Conservation (phyloP, 1,140 invertebrate species). For the Ceratina australensis region DNA sequence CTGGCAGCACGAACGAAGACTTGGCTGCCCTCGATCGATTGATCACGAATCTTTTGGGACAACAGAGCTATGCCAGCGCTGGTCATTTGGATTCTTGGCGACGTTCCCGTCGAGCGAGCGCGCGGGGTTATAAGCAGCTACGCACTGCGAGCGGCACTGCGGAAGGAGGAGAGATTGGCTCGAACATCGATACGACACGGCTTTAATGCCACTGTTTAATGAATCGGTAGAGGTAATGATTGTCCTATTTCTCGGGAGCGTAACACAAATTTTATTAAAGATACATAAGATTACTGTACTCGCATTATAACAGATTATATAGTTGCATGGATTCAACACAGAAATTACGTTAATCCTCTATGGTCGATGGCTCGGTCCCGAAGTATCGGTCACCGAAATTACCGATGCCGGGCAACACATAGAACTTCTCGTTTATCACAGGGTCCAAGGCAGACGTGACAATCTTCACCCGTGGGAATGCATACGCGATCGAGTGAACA, state of each 20-base stretch:
- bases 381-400: constrained; percentile 99
- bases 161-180: constrained; percentile 44
- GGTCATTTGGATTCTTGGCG: constrained; percentile 70
- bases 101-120: constrained; percentile 69
- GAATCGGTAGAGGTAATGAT: background rate
- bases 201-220: constrained; percentile 51
- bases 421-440: constrained; percentile 98
- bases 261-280: constrained; percentile 57
- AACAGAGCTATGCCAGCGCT: constrained; percentile 44
- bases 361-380: constrained; percentile 91
- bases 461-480: constrained; percentile 96
- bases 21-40: constrained; percentile 70
- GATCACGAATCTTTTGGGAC: constrained; percentile 71
- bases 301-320: constrained; percentile 42
- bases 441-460: constrained; percentile 98
- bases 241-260: background rate
- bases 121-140: constrained; percentile 70
- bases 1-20: constrained; percentile 69
- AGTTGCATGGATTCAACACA: background rate
- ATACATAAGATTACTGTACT: constrained; percentile 42
- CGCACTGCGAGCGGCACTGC: constrained; percentile 39
- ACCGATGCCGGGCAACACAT: constrained; percentile 98
- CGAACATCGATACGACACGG: constrained; percentile 68
- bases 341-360: constrained; percentile 60
- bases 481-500: constrained; percentile 98